phyloP scores from a whole-genome alignment of 2,797 vertebrate genomes.

The Babyrousa celebensis region DNA sequence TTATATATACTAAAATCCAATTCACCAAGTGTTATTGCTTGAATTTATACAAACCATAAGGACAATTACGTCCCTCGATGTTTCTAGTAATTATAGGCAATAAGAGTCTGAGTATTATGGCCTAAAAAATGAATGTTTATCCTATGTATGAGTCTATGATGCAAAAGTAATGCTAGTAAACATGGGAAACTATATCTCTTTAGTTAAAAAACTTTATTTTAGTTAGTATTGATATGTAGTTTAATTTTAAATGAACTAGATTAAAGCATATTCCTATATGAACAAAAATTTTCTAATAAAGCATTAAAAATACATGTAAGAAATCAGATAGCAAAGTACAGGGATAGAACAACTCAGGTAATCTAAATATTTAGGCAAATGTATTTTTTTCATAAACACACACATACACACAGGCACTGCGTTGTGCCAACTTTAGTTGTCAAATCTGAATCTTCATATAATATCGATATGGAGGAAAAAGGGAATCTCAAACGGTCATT shows the following conservation, averaged over 20 bases:
- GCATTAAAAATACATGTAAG: neutral
- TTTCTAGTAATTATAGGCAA: neutral
- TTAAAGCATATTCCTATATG: neutral
- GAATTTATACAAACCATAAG: neutral
- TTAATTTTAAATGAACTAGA: neutral
- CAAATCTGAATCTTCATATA: neutral
- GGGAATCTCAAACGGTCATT: neutral
- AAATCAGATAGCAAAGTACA: neutral
- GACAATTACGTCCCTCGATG: neutral
- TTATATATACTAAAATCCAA: neutral
- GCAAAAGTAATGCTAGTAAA: conserved; percentile 10
- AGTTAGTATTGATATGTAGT: neutral
- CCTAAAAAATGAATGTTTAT: neutral
- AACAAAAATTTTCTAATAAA: neutral
- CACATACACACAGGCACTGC: neutral
- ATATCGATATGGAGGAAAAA: neutral
- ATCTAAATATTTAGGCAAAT: neutral
- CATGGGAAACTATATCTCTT: neutral
- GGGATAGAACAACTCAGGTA: neutral
- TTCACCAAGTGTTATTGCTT: neutral
- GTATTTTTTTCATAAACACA: neutral
- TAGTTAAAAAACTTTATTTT: neutral
- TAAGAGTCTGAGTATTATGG: neutral
- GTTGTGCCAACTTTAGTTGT: neutral
- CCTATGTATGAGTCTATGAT: neutral